A percentile compares a stretch with the other conserved stretches of the same genome.
Conservation (phyloP, 2,797 vertebrate genomes). For the Pangasius macronema region DNA sequence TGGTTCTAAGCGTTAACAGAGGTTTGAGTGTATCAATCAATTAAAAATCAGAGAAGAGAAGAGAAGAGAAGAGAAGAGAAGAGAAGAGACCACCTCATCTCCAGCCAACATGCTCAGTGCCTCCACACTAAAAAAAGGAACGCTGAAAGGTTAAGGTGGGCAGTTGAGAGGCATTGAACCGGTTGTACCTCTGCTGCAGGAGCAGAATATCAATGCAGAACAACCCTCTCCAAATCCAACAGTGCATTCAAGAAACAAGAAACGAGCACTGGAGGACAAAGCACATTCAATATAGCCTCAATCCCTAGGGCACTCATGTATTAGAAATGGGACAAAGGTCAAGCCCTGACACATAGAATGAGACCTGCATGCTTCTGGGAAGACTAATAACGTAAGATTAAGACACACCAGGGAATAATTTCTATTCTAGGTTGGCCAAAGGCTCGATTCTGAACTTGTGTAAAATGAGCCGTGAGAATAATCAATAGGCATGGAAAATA, state of each 20-base stretch:
- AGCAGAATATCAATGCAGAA: constrained; percentile 50
- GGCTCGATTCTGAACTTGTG: not conserved
- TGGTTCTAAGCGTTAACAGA: no score
- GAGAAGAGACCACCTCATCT: not conserved
- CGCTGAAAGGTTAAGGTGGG: constrained; percentile 24
- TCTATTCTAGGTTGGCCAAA: not conserved
- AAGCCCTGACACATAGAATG: constrained; percentile 13
- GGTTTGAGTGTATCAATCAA: not conserved
- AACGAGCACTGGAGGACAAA: constrained; percentile 20
- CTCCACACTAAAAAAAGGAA: constrained; percentile 38
- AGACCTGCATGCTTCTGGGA: constrained; percentile 5
- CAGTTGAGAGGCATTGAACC: constrained; percentile 39
- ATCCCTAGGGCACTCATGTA: constrained; percentile 12
- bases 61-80: not conserved
- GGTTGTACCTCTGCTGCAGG: constrained; percentile 22
- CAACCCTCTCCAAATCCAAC: constrained; percentile 15
- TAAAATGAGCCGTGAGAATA: not conserved
- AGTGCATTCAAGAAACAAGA: constrained; percentile 13
- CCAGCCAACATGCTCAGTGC: constrained; percentile 13
- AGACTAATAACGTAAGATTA: constrained; percentile 14
- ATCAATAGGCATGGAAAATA: constrained; percentile 3
- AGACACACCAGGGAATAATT: not conserved
- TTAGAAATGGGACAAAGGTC: constrained; percentile 25
- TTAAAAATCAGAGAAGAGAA: not conserved
- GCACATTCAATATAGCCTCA: constrained; percentile 26